These are phyloP conservation scores for Isaurus tuberculatus DNA, from an alignment of 92 coral and sea anemone species.

Conservation along the genomic window DNA sequence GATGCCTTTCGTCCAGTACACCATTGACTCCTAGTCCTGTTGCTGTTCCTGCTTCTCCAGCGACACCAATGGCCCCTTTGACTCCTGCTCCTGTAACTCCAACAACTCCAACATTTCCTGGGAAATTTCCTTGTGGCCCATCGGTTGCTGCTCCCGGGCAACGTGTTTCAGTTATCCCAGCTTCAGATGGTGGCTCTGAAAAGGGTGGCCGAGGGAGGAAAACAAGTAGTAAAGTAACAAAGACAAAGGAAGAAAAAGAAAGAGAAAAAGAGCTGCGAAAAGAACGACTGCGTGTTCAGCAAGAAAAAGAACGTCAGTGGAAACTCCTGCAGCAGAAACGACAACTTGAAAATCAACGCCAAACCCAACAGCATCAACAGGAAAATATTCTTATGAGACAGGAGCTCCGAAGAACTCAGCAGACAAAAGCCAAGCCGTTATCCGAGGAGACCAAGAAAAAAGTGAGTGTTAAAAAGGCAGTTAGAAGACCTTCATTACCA, in stretches of 20 bases:
- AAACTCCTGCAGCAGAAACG: slow-evolving; percentile 95
- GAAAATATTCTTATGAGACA: slow-evolving; percentile 79
- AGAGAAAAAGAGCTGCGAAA: slow-evolving; percentile 87
- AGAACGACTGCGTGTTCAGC: slow-evolving; percentile 86
- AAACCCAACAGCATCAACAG: slow-evolving; percentile 94
- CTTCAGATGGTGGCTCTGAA: slow-evolving; percentile 47
- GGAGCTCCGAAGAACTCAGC: slow-evolving; percentile 82
- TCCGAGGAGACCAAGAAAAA: slow-evolving; percentile 82
- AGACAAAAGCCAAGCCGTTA: slow-evolving; percentile 77
- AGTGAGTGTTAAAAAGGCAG: slow-evolving; percentile 60
- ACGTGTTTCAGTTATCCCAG: slow-evolving; percentile 22
- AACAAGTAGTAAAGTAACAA: slow-evolving; percentile 66
- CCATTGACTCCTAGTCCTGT: slow-evolving; percentile 43
- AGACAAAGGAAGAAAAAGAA: slow-evolving; percentile 88
- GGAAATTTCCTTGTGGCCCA: slow-evolving; percentile 48
- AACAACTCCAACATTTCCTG: slow-evolving; percentile 68
- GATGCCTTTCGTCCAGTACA: slow-evolving; percentile 35
- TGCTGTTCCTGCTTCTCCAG: slow-evolving; percentile 66
- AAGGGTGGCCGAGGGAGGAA: slow-evolving; percentile 54
- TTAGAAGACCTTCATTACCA: slow-evolving; percentile 40
- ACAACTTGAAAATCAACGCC: slow-evolving; percentile 91
- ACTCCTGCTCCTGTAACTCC: slow-evolving; percentile 78
- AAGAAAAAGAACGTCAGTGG: slow-evolving; percentile 97
- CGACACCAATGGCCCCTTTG: slow-evolving; percentile 69
- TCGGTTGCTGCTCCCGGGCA: slow-evolving; percentile 8